These are phyloP conservation scores for Enteromius treurensis DNA, from an alignment of 2,797 vertebrate genomes.

Conservation along the genomic window DNA sequence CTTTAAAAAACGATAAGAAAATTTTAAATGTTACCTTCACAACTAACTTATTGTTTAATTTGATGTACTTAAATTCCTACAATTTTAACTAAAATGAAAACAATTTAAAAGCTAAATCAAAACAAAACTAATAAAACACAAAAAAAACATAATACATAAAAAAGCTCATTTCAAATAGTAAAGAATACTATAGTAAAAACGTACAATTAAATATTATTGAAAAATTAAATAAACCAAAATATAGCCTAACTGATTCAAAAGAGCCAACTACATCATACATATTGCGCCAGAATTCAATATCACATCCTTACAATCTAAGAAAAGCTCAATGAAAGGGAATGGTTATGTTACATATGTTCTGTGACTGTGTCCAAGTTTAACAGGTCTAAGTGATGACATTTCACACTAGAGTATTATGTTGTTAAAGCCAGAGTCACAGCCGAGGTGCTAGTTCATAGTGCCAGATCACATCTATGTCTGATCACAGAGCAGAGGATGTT, in stretches of 20 bases:
- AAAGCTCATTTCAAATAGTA: background rate
- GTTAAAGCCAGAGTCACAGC: constrained; percentile 39
- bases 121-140: background rate
- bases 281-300: too few relatives aligned
- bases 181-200: background rate
- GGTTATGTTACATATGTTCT: constrained; percentile 18
- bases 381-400: constrained; percentile 31
- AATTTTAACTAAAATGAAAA: too few relatives aligned
- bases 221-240: background rate
- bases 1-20: background rate
- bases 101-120: background rate
- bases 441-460: constrained; percentile 41
- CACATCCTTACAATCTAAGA: background rate
- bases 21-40: background rate
- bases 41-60: background rate
- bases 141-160: background rate
- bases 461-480: constrained; percentile 56
- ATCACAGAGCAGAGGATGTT: constrained; percentile 40
- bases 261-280: background rate
- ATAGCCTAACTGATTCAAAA: background rate
- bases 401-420: constrained; percentile 15
- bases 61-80: too few relatives aligned
- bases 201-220: too few relatives aligned
- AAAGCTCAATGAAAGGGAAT: background rate
- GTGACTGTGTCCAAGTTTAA: constrained; percentile 21